These are phyloP conservation scores for Torymus aiolomorphi DNA, from an alignment of 2,888 invertebrate genomes.

Conservation along the genomic window DNA sequence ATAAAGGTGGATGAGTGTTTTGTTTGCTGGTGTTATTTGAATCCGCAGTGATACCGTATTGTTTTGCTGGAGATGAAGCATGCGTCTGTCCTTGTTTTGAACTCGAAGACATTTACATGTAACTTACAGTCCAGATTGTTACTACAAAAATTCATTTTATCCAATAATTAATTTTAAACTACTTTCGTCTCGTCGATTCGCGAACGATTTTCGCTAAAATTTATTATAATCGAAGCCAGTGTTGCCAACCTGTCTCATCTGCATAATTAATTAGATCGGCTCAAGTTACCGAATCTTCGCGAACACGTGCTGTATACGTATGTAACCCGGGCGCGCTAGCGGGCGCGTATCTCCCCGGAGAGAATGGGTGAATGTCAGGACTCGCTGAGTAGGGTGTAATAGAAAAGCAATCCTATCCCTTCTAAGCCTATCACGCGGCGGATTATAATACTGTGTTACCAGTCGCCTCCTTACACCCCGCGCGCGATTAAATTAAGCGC, in stretches of 20 bases:
- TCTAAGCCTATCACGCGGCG: constrained; percentile 30
- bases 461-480: constrained; percentile 16
- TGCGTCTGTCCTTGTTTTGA: too few species aligned
- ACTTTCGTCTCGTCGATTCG: too few species aligned
- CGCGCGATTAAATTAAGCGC: constrained; percentile 14
- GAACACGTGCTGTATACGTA: background rate
- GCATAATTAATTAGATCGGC: constrained; percentile 10
- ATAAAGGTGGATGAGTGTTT: too few species aligned
- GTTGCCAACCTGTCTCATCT: background rate
- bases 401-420: constrained; percentile 46
- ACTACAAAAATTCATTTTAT: too few species aligned
- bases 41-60: too few species aligned
- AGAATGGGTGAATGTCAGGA: constrained; percentile 20
- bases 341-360: background rate
- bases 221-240: background rate
- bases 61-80: too few species aligned
- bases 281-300: constrained; percentile 37
- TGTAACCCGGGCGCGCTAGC: background rate
- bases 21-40: too few species aligned
- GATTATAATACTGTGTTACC: constrained; percentile 24
- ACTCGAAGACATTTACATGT: too few species aligned
- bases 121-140: too few species aligned
- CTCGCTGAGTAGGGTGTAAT: constrained; percentile 39
- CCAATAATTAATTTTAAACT: too few species aligned
- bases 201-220: background rate